phyloP scores from a whole-genome alignment of 2,113 vertebrate genomes.

The Pheucticus melanocephalus region DNA sequence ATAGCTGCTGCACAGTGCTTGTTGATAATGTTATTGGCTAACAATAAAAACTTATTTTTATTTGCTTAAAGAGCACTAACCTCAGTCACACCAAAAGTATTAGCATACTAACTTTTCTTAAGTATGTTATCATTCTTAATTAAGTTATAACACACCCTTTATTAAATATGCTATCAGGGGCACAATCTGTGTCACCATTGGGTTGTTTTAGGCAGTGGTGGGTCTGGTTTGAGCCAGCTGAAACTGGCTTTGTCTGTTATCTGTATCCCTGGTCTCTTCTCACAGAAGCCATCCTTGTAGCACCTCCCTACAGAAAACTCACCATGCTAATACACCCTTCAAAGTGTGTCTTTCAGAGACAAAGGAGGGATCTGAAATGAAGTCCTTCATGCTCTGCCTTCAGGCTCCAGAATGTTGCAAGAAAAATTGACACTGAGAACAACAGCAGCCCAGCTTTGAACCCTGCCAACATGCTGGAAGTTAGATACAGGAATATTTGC shows the following conservation, averaged over 20 bases:
- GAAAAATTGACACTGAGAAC: not conserved
- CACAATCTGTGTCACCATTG: rapidly evolving
- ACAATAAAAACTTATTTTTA: not conserved
- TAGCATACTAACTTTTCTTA: not conserved
- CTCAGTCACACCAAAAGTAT: not conserved
- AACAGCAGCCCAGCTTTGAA: not conserved
- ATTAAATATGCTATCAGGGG: not conserved
- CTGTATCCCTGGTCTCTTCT: not conserved
- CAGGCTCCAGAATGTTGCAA: not conserved
- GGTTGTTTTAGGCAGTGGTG: not conserved
- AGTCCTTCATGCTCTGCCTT: not conserved
- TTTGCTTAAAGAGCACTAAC: not conserved
- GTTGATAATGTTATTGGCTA: not conserved
- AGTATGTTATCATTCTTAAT: not conserved
- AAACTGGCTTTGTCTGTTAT: not conserved
- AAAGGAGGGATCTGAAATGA: not conserved
- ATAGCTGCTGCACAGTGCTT: not conserved
- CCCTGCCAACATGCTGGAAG: rapidly evolving
- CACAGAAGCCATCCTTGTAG: not conserved
- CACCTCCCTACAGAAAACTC: not conserved
- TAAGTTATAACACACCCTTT: not conserved
- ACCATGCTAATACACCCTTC: not conserved
- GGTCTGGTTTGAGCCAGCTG: not conserved
- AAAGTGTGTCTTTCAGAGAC: not conserved
- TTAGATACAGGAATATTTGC: too few species aligned